These are phyloP conservation scores for Trichopria drosophilae DNA, from an alignment of 2,888 invertebrate species.

Conservation along the genomic window DNA sequence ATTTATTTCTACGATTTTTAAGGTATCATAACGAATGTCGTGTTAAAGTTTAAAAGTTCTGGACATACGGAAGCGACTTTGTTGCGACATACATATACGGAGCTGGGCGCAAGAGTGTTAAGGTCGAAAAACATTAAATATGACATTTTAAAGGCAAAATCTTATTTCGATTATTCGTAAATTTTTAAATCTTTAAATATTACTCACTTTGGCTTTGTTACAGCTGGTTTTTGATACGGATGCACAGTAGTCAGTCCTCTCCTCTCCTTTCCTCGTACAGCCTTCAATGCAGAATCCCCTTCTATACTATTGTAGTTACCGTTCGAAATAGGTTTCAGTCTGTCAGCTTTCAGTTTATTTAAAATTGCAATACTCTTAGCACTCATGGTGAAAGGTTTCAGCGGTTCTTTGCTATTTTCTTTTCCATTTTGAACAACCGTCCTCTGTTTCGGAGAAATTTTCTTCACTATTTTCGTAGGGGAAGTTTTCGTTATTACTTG, in stretches of 20 bases:
- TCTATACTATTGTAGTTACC: constrained; percentile 23
- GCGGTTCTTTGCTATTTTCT: constrained; percentile 45
- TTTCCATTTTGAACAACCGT: constrained; percentile 38
- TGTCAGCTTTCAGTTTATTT: constrained; percentile 50
- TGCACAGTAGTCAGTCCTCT: constrained; percentile 46
- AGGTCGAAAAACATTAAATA: too few relatives aligned
- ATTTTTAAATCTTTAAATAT: too few relatives aligned
- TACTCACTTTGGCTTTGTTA: constrained; percentile 47
- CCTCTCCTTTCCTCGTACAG: constrained; percentile 47
- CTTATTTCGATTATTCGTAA: too few relatives aligned
- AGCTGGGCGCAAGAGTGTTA: too few relatives aligned
- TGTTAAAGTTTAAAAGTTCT: too few relatives aligned
- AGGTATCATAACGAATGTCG: too few relatives aligned
- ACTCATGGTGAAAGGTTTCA: constrained; percentile 44
- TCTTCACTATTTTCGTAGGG: constrained; percentile 45
- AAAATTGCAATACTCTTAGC: constrained; percentile 53
- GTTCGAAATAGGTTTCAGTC: constrained; percentile 32
- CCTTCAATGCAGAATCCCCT: constrained; percentile 40
- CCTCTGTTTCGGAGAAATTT: constrained; percentile 37
- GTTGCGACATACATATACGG: too few relatives aligned
- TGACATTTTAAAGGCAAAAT: too few relatives aligned
- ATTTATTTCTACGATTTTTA: too few relatives aligned
- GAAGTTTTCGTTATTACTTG: constrained; percentile 36
- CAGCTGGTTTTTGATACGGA: constrained; percentile 47
- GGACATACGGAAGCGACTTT: too few relatives aligned